These are phyloP conservation scores for Heterohyrax brucei DNA, from an alignment of 2,797 vertebrate genomes.

Conservation along the genomic window DNA sequence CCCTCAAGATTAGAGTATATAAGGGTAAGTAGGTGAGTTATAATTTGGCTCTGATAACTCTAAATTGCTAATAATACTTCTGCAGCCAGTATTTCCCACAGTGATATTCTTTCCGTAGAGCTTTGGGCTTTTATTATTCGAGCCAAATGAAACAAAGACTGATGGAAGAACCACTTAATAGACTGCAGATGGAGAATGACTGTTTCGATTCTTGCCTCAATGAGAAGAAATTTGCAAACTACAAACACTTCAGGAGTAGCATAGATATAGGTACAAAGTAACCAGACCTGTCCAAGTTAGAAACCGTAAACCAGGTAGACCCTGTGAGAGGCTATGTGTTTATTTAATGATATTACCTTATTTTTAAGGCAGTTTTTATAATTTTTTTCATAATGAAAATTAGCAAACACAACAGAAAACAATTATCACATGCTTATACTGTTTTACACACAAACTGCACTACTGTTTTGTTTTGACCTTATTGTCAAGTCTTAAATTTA, in stretches of 20 bases:
- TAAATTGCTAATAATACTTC: background rate
- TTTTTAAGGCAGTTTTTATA: background rate
- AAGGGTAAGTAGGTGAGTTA: background rate
- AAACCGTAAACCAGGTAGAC: background rate
- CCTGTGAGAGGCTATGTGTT: background rate
- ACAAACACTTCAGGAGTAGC: background rate
- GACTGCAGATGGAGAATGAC: too few relatives aligned
- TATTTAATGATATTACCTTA: background rate
- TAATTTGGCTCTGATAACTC: too few relatives aligned
- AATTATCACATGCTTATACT: too few relatives aligned
- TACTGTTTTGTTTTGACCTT: background rate
- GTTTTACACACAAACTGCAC: background rate
- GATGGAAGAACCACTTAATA: background rate
- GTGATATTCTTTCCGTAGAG: too few relatives aligned
- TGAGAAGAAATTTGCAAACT: background rate
- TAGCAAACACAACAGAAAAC: background rate
- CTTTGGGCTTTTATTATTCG: background rate
- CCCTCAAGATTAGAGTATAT: rapidly evolving
- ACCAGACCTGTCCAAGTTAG: background rate
- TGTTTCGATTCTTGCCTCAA: background rate
- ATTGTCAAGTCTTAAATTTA: background rate
- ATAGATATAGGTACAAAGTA: background rate
- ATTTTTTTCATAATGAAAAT: background rate
- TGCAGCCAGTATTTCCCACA: too few relatives aligned
- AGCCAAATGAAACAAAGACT: background rate